Evolutionary conservation across 1,140 invertebrate species (phyloP), one percentile per base, ranked within the genome.

Genomic region (Monomorium pharaonis): DNA sequence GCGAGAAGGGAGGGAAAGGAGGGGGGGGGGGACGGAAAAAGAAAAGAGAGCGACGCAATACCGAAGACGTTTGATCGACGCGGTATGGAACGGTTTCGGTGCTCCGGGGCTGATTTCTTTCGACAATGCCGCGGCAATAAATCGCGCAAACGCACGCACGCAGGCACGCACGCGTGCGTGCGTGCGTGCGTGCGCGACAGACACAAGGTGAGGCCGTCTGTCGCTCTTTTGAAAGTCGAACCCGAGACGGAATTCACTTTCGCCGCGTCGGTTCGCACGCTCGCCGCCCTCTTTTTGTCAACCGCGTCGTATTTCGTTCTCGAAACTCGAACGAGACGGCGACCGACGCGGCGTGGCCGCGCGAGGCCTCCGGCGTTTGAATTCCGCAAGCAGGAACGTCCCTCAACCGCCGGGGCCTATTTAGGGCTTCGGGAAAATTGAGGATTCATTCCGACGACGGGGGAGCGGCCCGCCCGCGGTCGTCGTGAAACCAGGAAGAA

Each of bases 221-320:
- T 69, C 54, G 37, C 76, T 86, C 54, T 90, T 90, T 90, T 90
- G 85, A 90, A 90, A 90, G 89, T 88, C 88, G 81, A 78, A 51
- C 78, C 65, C 54, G 37, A 76, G 42, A 54, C 67, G 89, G 90
- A 92, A 90, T 92, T 92, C 86, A 92, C 91, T 92, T 92, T 92
- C 91, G 89, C 90, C 67, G 77, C 78, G 78, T 76, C 16, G 60
- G 85, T 88, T 91, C 91, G 78, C 90, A 88, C 89, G 88, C 90
- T 89, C 88, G 85, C 75, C 88, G 90, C 87, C 89, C 87, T 87
- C 87, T 89, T 92, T 91, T 90, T 90, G 86, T 78, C 89, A 84
- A 89, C 54, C 85, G 69, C 56, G 49, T 54, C 37, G 51, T 67
- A 69, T 83, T 78, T 85, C 69, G 88, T 56, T 89, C 70, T 65